A percentile compares a stretch with the other conserved stretches of the same genome.
These are phyloP conservation scores for Malachius bipustulatus DNA, from an alignment of 2,888 invertebrate genomes.

Conservation along the genomic window DNA sequence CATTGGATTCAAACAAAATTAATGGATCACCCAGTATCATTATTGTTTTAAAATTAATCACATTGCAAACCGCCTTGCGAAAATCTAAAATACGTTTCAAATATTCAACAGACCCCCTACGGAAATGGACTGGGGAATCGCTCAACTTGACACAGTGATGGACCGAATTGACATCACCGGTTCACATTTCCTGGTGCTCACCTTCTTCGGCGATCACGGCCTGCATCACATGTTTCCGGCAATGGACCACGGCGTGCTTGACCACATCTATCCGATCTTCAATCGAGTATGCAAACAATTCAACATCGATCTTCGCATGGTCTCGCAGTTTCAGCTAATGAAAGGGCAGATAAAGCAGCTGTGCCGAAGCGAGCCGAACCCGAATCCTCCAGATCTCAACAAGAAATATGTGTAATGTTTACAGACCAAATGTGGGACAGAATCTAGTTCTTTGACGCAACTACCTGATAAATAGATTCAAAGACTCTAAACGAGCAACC, in stretches of 20 bases:
- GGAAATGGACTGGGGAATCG: slow-evolving; percentile 62
- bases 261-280: slow-evolving; percentile 51
- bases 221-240: slow-evolving; percentile 77
- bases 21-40: too few species aligned
- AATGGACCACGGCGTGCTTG: slow-evolving; percentile 62
- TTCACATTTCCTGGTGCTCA: slow-evolving; percentile 54
- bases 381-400: slow-evolving; percentile 24
- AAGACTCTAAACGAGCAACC: too few species aligned
- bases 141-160: slow-evolving; percentile 62
- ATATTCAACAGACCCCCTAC: slow-evolving; percentile 36
- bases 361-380: slow-evolving; percentile 37
- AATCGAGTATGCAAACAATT: slow-evolving; percentile 53
- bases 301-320: too few species aligned
- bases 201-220: slow-evolving; percentile 66
- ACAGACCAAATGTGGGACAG: too few species aligned
- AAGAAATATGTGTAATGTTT: slow-evolving; percentile 12
- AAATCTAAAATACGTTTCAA: slow-evolving; percentile 1
- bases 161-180: slow-evolving; percentile 58
- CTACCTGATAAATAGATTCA: too few species aligned
- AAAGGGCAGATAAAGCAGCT: slow-evolving; percentile 57
- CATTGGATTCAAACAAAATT: too few species aligned
- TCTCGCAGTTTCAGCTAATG: slow-evolving; percentile 47
- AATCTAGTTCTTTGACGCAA: too few species aligned
- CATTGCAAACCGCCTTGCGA: not conserved
- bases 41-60: too few species aligned